Conservation (phyloP, 2,113 vertebrate species). For the Grammomys surdaster region DNA sequence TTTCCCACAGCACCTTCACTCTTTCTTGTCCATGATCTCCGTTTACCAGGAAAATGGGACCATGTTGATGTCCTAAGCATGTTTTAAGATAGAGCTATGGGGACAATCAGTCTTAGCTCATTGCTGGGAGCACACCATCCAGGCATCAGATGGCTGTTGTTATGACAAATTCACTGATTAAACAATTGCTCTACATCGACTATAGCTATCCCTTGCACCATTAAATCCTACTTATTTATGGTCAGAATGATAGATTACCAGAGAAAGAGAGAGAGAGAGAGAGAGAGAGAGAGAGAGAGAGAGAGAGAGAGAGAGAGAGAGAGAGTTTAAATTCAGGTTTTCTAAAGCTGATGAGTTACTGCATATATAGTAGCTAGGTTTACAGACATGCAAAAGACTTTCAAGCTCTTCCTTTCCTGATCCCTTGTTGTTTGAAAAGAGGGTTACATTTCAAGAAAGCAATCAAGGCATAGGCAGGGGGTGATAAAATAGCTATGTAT, state of each 20-base stretch:
- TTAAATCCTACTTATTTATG: not conserved
- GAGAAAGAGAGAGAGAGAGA: too few relatives aligned
- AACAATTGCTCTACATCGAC: not conserved
- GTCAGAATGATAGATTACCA: not conserved
- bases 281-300: too few relatives aligned
- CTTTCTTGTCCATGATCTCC: not conserved
- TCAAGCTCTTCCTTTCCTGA: fast-evolving
- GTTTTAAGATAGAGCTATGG: not conserved
- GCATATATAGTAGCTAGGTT: not conserved
- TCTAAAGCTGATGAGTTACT: not conserved
- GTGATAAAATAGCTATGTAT: fast-evolving
- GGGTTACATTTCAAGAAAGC: not conserved
- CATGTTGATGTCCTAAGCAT: fast-evolving
- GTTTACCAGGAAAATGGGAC: not conserved
- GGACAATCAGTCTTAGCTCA: not conserved
- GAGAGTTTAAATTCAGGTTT: constrained; percentile 30
- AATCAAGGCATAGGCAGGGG: not conserved
- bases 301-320: too few relatives aligned
- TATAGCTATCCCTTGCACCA: not conserved
- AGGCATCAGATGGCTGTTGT: not conserved
- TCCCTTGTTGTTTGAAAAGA: not conserved
- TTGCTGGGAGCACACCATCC: not conserved
- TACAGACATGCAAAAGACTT: not conserved
- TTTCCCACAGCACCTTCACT: not conserved
- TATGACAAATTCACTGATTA: not conserved